Evolutionary conservation across 2,888 invertebrate genomes (phyloP), one percentile per base, ranked within the genome.

Genomic region (Andrena camellia): DNA sequence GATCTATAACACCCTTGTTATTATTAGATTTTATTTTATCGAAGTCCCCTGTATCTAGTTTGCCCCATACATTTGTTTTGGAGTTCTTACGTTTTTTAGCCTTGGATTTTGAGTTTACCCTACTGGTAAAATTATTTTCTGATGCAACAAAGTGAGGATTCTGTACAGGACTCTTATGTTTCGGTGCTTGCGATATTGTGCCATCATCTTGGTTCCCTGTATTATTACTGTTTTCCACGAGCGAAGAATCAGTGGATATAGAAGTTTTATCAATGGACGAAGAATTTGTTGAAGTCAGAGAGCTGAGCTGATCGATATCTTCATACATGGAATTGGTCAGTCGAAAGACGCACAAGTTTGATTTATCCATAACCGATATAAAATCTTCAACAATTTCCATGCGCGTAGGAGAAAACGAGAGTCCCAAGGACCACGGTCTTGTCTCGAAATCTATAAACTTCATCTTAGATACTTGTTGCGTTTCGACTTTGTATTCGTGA

Each of bases 391-490:
- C 95, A 63, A 97, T 94, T 50, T 95, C 95, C 66, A 97, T 94
- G 75, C 95, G 94, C 2, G 94, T 92, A 2, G 97, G 96, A 23
- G 94, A 91, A 91, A 97, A 97, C 76, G 95, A 95, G 67, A 97
- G 94, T 86, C 96, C 96, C 1, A 97, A 94, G 62, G 95, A 95
- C 90, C 97, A 95, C 48, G 96, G 96, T 81, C 96, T 94, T 68
- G 96, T 96, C 86, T 96, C 95, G 90, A 97, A 97, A 91, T 97
- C 97, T 64, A 97, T 95, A 89, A 96, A 97, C 81, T 95, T 95
- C 85, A 96, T 94, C 89, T 96, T 96, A 0, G 96, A 96, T 63
- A 96, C 95, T 87, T 96, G 96, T 89, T 97, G 96, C 0, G 95
- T 95, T 89, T 96, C 96, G 10, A 96, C 94, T 82, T 95, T 95